A percentile compares a stretch with the other conserved stretches of the same genome.
phyloP scores from a whole-genome alignment of 2,113 vertebrate genomes.

The Zosterops hypoxanthus region DNA sequence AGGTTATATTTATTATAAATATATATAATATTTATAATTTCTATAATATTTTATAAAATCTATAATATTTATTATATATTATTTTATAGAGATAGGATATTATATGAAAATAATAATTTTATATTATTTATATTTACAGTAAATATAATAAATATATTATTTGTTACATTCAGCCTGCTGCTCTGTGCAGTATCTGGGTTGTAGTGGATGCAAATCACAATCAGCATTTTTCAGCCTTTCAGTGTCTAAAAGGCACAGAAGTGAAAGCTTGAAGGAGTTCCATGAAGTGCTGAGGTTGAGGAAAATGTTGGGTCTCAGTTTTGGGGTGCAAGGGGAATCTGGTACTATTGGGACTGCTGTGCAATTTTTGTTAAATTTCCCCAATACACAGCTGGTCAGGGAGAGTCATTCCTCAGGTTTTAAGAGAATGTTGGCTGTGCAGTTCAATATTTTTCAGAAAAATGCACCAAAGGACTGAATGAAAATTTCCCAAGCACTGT shows the following conservation, averaged over 20 bases:
- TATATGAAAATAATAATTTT: no score
- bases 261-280: neutral
- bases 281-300: neutral
- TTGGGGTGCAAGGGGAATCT: neutral
- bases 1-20: accelerated
- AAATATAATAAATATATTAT: no score
- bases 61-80: no score
- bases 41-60: no score
- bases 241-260: neutral
- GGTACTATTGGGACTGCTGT: neutral
- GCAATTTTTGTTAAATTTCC: neutral
- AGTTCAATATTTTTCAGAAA: neutral
- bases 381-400: neutral
- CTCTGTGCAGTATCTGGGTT: no score
- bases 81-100: no score
- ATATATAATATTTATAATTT: neutral
- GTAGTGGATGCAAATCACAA: neutral
- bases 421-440: neutral
- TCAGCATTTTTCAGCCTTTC: neutral
- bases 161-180: accelerated
- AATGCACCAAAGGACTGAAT: neutral
- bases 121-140: neutral
- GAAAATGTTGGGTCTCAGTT: neutral
- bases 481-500: neutral
- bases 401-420: accelerated